Evolutionary conservation across 2,113 vertebrate species (phyloP), one percentile per base, ranked within the genome.

Genomic region (Vulpes lagopus): DNA sequence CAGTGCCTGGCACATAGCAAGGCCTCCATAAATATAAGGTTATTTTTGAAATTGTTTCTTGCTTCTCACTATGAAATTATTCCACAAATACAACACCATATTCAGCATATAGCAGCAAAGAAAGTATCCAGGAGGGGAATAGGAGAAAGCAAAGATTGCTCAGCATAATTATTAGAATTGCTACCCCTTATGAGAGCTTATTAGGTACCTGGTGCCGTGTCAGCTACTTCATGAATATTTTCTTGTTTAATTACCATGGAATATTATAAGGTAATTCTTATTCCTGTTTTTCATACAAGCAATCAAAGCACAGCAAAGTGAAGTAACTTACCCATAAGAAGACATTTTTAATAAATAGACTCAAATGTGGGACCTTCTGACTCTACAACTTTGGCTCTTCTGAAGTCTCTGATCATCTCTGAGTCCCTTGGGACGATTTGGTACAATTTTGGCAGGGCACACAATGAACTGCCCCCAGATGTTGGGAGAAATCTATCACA

Each of bases 261-360:
- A 22, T 78, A 57, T 60, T 91, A 84, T 38, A 83, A 96, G 15
- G 14, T 30, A 92, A 95, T 59, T 38, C 32, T 22, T 7, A 32
- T n/a, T 15, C 59, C 43, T 19, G 5, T 89, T 91, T 95, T 81
- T 85, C 32, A 69, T 65, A n/a, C 9, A 25, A 93, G 19, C 82
- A 93, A 79, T 10, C 51, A 87, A 89, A 82, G 43, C n/a, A 74
- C 15, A 86, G 23, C 15, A 35, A 82, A 27, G 5, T 85, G 71
- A 85, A 59, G 11, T 94, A 35, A 65, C 32, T 92, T 87, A 51
- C 27, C 74, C 27, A 74, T 30, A 94, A 15, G 71, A 87, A 96
- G 73, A 57, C 2, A 89, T 62, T 11, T 15, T 74, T 49, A 81
- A 73, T n/a, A 89, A 84, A 53, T 5, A 91, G 57, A 65, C n/a